Evolutionary conservation across 2,888 invertebrate genomes (phyloP).

Genomic region (Papilio protenor): DNA sequence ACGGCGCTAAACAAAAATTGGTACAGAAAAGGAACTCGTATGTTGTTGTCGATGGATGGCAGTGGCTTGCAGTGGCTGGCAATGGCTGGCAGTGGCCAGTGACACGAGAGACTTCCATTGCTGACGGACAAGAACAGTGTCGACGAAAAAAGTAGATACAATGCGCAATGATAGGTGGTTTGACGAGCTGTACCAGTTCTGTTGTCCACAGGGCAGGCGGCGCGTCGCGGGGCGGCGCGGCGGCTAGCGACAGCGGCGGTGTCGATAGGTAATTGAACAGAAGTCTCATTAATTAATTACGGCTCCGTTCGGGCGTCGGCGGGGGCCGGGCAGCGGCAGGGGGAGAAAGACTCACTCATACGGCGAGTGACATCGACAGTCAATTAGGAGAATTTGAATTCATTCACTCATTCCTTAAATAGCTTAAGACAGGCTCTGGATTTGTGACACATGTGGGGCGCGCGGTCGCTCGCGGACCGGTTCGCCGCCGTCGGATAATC

Average conservation of each 20-base stretch:
- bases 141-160: background rate
- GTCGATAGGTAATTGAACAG: background rate
- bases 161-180: background rate
- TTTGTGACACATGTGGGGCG: background rate
- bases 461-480: background rate
- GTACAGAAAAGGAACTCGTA: no score
- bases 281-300: background rate
- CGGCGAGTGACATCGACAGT: constrained; percentile 22
- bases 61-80: no score
- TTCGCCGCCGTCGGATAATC: background rate
- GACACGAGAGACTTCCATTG: background rate
- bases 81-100: background rate
- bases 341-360: background rate
- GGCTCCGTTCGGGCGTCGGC: background rate
- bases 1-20: background rate
- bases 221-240: no score
- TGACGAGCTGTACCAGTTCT: background rate
- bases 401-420: constrained; percentile 12
- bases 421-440: background rate
- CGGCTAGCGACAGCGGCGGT: background rate
- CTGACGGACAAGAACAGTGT: background rate
- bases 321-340: background rate
- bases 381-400: constrained; percentile 12
- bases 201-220: background rate
- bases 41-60: background rate